Evolutionary conservation across 1,140 invertebrate species (phyloP).

Genomic region (Vanessa tameamea): DNA sequence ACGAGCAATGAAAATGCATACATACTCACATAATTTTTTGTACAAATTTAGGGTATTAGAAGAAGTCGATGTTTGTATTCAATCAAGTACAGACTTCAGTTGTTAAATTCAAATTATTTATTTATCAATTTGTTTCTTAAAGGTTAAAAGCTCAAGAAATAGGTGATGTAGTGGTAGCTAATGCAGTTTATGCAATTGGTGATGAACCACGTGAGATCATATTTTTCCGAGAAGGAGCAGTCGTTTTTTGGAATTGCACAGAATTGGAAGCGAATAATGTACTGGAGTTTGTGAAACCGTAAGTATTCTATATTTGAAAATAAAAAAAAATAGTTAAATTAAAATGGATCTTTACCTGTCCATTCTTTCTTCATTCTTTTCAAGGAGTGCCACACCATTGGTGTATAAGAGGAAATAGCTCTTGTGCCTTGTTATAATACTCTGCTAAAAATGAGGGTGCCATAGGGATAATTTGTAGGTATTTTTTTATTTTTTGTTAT

Average conservation of each 20-base stretch:
- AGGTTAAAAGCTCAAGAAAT: conserved; percentile 67
- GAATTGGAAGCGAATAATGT: conserved; percentile 91
- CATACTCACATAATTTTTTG: no score
- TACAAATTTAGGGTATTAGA: no score
- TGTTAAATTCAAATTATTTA: background rate
- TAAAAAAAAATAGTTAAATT: no score
- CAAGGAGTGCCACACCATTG: no score
- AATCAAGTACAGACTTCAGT: no score
- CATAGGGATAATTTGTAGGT: background rate
- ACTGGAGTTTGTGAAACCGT: conserved; percentile 85
- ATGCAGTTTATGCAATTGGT: conserved; percentile 64
- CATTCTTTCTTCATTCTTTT: no score
- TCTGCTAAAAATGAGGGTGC: background rate
- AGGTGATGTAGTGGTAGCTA: conserved; percentile 68
- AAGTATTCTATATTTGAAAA: conserved; percentile 29
- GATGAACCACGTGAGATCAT: conserved; percentile 67
- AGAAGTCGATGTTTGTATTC: no score
- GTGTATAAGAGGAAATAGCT: no score
- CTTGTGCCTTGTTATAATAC: no score
- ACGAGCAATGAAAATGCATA: no score
- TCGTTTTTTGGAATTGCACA: conserved; percentile 96
- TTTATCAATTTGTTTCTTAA: conserved; percentile 6
- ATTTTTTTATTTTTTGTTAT: no score
- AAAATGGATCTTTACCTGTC: no score
- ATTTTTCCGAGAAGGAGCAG: conserved; percentile 87